phyloP scores from a whole-genome alignment of 2,113 vertebrate genomes.

The Leptobrachium leishanense region DNA sequence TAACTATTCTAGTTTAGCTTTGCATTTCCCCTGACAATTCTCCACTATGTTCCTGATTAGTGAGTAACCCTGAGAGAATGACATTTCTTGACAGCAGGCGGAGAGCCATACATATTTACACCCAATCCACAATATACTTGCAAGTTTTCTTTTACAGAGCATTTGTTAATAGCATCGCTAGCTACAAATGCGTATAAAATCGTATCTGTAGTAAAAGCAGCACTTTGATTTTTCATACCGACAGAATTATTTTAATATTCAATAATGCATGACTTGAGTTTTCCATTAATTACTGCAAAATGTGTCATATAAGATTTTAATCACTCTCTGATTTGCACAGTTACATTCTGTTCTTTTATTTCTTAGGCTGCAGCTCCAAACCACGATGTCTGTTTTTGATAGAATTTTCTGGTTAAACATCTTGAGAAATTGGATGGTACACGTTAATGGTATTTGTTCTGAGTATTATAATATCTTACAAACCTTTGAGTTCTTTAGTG shows the following conservation, averaged over 20 bases:
- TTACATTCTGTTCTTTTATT: not conserved
- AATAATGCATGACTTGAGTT: conserved; percentile 16
- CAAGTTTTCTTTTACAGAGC: not conserved
- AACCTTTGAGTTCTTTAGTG: too few relatives aligned
- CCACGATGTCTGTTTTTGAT: not conserved
- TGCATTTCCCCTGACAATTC: too few relatives aligned
- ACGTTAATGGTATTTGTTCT: too few relatives aligned
- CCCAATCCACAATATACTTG: not conserved
- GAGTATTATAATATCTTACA: too few relatives aligned
- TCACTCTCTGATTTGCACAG: conserved; percentile 11
- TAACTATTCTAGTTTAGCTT: too few relatives aligned
- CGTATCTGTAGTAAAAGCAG: not conserved
- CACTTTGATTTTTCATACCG: conserved; percentile 15
- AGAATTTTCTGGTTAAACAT: too few relatives aligned
- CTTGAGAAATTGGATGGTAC: too few relatives aligned
- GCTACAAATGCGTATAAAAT: not conserved
- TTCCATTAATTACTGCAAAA: conserved; percentile 20
- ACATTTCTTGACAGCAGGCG: too few relatives aligned
- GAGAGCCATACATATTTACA: too few relatives aligned
- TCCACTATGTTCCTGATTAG: too few relatives aligned
- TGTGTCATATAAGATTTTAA: conserved; percentile 25
- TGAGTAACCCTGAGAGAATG: too few relatives aligned
- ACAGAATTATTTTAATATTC: conserved; percentile 20
- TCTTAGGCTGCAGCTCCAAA: not conserved
- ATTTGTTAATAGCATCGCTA: not conserved